Conservation (phyloP, 2,888 invertebrate genomes). For the Camptogramma bilineatum region DNA sequence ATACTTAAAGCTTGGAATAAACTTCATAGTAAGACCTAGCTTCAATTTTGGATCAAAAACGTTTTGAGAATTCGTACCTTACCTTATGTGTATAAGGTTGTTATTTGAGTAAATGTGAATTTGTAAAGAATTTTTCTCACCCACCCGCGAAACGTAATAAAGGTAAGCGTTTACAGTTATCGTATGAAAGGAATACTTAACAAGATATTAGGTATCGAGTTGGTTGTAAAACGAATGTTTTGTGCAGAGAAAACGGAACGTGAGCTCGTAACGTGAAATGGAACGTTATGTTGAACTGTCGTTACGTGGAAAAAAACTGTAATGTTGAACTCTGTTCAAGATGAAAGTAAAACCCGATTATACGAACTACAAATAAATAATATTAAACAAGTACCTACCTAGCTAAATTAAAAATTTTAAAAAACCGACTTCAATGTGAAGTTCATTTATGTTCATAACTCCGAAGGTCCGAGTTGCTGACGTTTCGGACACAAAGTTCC, state of each 20-base stretch:
- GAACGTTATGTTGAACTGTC: constrained; percentile 28
- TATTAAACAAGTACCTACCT: background rate
- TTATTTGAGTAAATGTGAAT: constrained; percentile 3
- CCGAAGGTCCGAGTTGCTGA: too few relatives aligned
- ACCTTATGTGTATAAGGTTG: background rate
- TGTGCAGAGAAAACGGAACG: constrained; percentile 31
- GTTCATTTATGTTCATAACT: too few relatives aligned
- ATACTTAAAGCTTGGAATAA: constrained; percentile 16
- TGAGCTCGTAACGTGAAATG: constrained; percentile 28
- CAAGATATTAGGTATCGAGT: constrained; percentile 39
- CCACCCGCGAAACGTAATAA: constrained; percentile 48
- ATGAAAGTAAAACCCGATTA: constrained; percentile 5
- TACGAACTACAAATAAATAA: background rate
- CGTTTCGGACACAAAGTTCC: too few relatives aligned
- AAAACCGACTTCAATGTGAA: too few relatives aligned
- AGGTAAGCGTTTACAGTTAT: constrained; percentile 41
- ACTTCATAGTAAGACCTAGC: constrained; percentile 33
- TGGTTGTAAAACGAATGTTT: constrained; percentile 37
- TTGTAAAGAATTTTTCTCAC: constrained; percentile 48
- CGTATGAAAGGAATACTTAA: constrained; percentile 42
- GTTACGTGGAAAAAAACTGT: constrained; percentile 26
- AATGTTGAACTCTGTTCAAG: constrained; percentile 27
- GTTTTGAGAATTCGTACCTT: constrained; percentile 19
- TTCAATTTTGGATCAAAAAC: constrained; percentile 18
- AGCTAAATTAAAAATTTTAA: too few relatives aligned